Evolutionary conservation across 2,113 vertebrate species (phyloP), one percentile per base, ranked within the genome.

Genomic region (Mola mola): DNA sequence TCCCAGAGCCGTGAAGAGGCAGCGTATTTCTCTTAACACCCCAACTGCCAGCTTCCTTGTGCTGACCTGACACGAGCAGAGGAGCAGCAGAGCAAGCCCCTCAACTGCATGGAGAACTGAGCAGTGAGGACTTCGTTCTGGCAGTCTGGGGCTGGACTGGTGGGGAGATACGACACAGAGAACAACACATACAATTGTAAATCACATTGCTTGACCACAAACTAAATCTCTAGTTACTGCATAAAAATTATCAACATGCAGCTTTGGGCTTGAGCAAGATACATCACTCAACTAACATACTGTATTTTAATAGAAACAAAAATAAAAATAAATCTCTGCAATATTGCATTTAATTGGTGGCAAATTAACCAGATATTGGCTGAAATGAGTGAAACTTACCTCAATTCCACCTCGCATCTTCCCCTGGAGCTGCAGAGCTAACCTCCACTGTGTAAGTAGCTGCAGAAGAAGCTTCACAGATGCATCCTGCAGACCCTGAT

Each of bases 381-480:
- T n/a, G n/a, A n/a, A n/a, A n/a, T n/a, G n/a, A n/a, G n/a, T n/a
- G n/a, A n/a, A n/a, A n/a, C 33, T 15, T 4, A 98, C 96, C 95
- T 98, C 96, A 6, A 91, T 75, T 37, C 93, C 93, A 0, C 93
- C 93, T 1, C 90, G 92, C 58, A 34, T 85, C 87, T 95, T 98
- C 53, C 94, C 93, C 28, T 95, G 95, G 3, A 94, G 94, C 64
- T 98, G 95, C 60, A 96, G 93, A 43, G 95, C 94, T 53, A 99
- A 85, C 69, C 95, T 95, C 97, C 97, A 99, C 42, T 99, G 97
- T 1, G 96, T 95, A 61, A 99, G 95, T 78, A 99, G 88, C 83
- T 99, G 97, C 15, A 99, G 93, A 29, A 99, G 92, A 50, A 99
- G 86, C 90, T 96, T 97, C 8, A 99, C 90, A n/a, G 97, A 98